Conservation (phyloP, 1,140 invertebrate genomes). For the Macrostomum lignano region DNA sequence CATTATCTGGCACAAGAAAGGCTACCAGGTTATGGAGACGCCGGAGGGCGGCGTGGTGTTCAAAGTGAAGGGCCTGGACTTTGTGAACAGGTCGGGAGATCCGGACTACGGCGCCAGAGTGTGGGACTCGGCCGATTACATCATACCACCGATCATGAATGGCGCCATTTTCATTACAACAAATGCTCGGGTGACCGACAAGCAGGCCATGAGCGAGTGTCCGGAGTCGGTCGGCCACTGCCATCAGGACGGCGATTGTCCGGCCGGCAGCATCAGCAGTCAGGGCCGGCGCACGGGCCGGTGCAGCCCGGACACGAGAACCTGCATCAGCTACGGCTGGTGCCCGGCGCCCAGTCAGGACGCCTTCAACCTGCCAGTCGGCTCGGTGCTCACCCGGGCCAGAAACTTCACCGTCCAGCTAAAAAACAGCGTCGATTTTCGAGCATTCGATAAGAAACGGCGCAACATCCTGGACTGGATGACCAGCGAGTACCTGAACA, state of each 20-base stretch:
- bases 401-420: conserved; percentile 6
- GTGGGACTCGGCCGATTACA: conserved; percentile 22
- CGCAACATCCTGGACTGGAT: conserved; percentile 7
- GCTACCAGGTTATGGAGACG: conserved; percentile 7
- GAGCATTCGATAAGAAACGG: conserved; percentile 5
- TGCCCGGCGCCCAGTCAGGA: conserved; percentile 8
- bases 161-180: conserved; percentile 27
- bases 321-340: conserved; percentile 8
- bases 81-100: conserved; percentile 3
- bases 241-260: conserved; percentile 6
- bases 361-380: neutral
- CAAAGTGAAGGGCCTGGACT: conserved; percentile 7
- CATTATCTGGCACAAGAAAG: conserved; percentile 7
- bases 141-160: conserved; percentile 25
- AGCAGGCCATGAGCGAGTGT: conserved; percentile 19
- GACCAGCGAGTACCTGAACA: conserved; percentile 1
- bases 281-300: conserved; percentile 16
- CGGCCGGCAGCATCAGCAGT: neutral
- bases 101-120: neutral
- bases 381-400: conserved; percentile 2
- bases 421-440: conserved; percentile 5
- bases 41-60: neutral
- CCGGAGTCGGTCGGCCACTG: conserved; percentile 13
- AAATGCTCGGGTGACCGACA: conserved; percentile 23
- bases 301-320: conserved; percentile 1